A percentile compares a stretch with the other conserved stretches of the same genome.
Conservation (phyloP, 2,888 invertebrate genomes). For the Agelastica alni region DNA sequence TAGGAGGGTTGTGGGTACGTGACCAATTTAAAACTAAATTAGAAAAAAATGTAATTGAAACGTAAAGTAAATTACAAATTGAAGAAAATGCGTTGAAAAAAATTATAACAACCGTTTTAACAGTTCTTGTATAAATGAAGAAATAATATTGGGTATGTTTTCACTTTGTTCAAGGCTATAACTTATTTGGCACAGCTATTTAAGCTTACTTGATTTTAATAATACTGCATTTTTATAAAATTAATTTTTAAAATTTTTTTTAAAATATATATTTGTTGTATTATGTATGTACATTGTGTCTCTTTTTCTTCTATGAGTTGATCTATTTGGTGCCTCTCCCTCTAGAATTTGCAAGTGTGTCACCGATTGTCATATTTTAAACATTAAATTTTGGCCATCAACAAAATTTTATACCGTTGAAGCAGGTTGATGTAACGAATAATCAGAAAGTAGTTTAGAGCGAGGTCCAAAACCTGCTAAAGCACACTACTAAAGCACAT, state of each 20-base stretch:
- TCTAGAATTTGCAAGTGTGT: constrained; percentile 53
- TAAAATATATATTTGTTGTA: constrained; percentile 42
- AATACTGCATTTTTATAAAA: constrained; percentile 52
- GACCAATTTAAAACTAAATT: too few relatives aligned
- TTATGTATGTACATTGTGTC: constrained; percentile 41
- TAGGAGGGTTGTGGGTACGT: too few relatives aligned
- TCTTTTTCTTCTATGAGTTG: constrained; percentile 27
- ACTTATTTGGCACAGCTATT: constrained; percentile 43
- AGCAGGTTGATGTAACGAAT: constrained; percentile 9
- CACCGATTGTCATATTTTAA: constrained; percentile 53
- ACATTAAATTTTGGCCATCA: constrained; percentile 31
- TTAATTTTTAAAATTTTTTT: constrained; percentile 42
- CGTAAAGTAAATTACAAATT: too few relatives aligned
- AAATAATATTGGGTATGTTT: constrained; percentile 19
- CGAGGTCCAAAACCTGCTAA: background rate
- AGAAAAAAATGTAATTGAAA: too few relatives aligned
- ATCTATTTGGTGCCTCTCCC: constrained; percentile 52
- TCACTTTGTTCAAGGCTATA: constrained; percentile 27
- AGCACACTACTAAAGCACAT: constrained; percentile 1
- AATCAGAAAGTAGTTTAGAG: too few relatives aligned
- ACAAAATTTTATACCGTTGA: constrained; percentile 19
- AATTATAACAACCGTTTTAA: too few relatives aligned
- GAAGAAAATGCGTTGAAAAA: too few relatives aligned
- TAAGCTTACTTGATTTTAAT: constrained; percentile 34
- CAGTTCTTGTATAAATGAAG: constrained; percentile 17